phyloP scores from a whole-genome alignment of 2,113 vertebrate species.

The Triplophysa siluroides region DNA sequence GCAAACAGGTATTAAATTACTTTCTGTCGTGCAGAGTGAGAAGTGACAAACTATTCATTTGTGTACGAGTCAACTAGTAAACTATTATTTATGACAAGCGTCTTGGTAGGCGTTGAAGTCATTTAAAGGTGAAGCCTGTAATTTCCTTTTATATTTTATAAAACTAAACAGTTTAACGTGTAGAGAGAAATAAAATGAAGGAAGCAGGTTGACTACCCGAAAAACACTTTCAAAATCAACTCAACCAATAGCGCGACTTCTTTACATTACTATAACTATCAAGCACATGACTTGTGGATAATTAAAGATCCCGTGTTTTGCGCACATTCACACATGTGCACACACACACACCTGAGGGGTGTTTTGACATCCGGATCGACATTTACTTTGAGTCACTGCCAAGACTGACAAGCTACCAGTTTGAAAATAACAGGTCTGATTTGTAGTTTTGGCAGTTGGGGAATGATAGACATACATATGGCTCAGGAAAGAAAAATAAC shows the following conservation, averaged over 20 bases:
- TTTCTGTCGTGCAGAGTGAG: neutral
- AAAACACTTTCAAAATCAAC: too few relatives aligned
- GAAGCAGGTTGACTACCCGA: too few relatives aligned
- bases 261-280: neutral
- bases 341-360: conserved; percentile 1
- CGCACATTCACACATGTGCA: neutral
- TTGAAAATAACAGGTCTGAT: conserved; percentile 6
- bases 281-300: neutral
- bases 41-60: too few relatives aligned
- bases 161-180: neutral
- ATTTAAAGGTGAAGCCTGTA: neutral
- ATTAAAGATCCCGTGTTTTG: neutral
- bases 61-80: neutral
- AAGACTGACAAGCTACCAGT: conserved; percentile 5
- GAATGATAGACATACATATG: neutral
- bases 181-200: neutral
- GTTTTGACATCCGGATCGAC: conserved; percentile 23
- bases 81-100: neutral
- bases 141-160: neutral
- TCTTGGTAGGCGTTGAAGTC: neutral
- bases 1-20: neutral
- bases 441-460: neutral
- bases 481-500: neutral
- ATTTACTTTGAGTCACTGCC: conserved; percentile 16
- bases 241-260: too few relatives aligned